Conservation (phyloP, 2,797 vertebrate genomes). For the Mycteria americana region DNA sequence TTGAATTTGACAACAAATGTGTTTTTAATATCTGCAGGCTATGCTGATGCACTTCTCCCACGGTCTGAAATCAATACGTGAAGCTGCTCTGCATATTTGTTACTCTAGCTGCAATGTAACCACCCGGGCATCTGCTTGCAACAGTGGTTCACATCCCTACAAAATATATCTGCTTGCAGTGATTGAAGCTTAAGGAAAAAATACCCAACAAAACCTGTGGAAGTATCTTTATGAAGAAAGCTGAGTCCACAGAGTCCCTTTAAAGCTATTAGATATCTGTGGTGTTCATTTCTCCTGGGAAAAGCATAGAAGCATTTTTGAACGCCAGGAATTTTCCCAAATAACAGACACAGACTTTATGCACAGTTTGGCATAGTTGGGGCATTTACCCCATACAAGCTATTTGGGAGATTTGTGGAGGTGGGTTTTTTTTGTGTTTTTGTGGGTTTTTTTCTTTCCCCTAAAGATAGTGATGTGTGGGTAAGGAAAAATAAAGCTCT, state of each 20-base stretch:
- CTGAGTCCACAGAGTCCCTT: not conserved
- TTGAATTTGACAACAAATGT: not conserved
- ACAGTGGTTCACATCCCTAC: not conserved
- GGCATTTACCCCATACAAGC: not conserved
- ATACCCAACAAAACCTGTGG: not conserved
- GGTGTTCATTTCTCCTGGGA: not conserved
- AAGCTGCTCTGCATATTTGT: not conserved
- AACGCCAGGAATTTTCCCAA: not conserved
- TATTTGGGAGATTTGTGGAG: not conserved
- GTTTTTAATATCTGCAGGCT: not conserved
- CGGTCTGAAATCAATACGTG: not conserved
- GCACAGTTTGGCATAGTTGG: not conserved
- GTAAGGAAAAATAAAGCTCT: not conserved
- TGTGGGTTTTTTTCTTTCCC: not conserved
- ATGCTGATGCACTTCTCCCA: not conserved
- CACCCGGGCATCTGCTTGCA: not conserved
- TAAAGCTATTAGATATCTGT: not conserved
- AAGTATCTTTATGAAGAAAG: not conserved
- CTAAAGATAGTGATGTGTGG: not conserved
- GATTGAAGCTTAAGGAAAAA: not conserved
- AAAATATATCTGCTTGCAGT: not conserved
- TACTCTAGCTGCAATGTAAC: not conserved
- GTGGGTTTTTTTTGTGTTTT: not conserved
- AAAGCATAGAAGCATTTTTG: not conserved
- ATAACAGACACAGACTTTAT: not conserved